Base-by-base conservation (phyloP, 2,113 vertebrate species). In the Orcinus orca region DNA sequence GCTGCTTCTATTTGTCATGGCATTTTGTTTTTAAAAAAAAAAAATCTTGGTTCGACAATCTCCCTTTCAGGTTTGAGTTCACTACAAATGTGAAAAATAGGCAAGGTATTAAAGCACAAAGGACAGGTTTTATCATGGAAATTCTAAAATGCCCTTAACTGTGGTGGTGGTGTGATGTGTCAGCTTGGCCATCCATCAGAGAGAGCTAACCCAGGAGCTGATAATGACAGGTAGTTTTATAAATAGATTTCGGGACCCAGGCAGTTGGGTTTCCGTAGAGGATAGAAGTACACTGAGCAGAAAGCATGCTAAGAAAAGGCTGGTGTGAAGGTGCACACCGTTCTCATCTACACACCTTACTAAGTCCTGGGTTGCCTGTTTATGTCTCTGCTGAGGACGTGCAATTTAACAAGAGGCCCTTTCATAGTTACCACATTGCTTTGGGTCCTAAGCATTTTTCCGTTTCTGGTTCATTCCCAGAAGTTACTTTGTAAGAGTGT, bases 1-100 rank as follows among this genome's bases (percentile, higher is more conserved):
- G 97, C 96, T 98, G 96, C 97, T 98, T 97, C 95, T 97, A 86
- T 98, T 98, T 98, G 96, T 97, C 84, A 98, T 96, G 97, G 90
- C 93, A 98, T 97, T 96, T 74, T 98, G 96, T 98, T 97, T 71
- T 2, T 95, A 97, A 97, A 98, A 96, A 98, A 97, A 93, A 93
- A 92, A 95, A 82, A 93, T 86, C 95, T 58, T 97, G 91, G 97
- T 97, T 96, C 95, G 97, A 97, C 97, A 98, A 90, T 82, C 86
- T 25, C 55, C 76, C 65, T 95, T 96, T 95, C 74, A 94, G 96
- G 82, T 96, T 90, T 95, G 88, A 93, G 47, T 95, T 98, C 90
- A 96, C 63, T 91, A 74, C 68, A 92, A 68, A 95, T 98, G 92
- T 77, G 93, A 98, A 97, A 89, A 93, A 67, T 33, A 95, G 71